Percentiles rank a stretch among this genome's conserved stretches.
Evolutionary conservation across 2,888 invertebrate species (phyloP).

Genomic region (Galerucella calmariensis): DNA sequence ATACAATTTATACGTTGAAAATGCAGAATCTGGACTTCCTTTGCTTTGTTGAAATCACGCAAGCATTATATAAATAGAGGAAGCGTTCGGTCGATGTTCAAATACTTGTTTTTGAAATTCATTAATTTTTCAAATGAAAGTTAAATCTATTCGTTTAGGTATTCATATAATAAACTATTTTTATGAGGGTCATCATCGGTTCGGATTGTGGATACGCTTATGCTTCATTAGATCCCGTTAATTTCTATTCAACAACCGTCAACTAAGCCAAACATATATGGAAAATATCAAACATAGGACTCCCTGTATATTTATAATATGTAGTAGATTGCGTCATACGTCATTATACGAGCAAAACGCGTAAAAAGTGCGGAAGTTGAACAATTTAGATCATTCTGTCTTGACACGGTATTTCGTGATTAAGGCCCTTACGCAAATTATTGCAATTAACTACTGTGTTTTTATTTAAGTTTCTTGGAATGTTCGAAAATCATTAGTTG

Average conservation of each 20-base stretch:
- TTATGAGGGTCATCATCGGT: conserved; percentile 13
- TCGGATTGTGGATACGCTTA: not conserved
- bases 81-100: conserved; percentile 54
- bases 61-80: conserved; percentile 58
- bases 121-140: conserved; percentile 37
- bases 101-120: conserved; percentile 53
- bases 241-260: not conserved
- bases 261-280: too few relatives aligned
- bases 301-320: not conserved
- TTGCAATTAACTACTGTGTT: conserved; percentile 46
- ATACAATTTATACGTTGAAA: conserved; percentile 46
- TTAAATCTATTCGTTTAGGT: conserved; percentile 27
- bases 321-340: conserved; percentile 11
- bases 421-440: conserved; percentile 46
- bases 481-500: conserved; percentile 23
- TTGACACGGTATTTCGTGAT: conserved; percentile 55
- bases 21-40: conserved; percentile 54
- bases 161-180: conserved; percentile 34
- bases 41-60: conserved; percentile 57
- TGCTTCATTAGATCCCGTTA: conserved; percentile 17
- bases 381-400: conserved; percentile 52
- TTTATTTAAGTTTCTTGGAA: conserved; percentile 22
- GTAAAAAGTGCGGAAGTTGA: conserved; percentile 49
- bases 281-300: not conserved
- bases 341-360: conserved; percentile 22